Percentiles rank a stretch among this genome's conserved stretches.
Conservation (phyloP, 2,113 vertebrate genomes). For the Genyomyrus donnyi region DNA sequence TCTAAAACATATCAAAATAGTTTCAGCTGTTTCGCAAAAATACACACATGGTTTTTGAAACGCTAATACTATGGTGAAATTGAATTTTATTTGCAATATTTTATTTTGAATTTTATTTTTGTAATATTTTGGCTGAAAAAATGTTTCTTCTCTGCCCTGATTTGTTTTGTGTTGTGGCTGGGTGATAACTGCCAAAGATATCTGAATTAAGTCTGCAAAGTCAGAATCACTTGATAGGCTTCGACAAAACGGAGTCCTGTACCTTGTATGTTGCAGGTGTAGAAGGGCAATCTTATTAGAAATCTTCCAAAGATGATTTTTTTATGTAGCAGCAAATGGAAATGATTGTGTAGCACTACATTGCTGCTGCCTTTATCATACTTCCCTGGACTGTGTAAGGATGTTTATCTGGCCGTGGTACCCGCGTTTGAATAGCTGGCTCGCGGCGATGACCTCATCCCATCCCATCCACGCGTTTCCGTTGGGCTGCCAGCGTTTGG, state of each 20-base stretch:
- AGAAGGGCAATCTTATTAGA: not conserved
- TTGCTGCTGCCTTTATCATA: not conserved
- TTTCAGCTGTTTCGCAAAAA: not conserved
- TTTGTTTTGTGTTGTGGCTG: not conserved
- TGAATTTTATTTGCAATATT: not conserved
- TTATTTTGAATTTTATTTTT: not conserved
- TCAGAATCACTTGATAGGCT: not conserved
- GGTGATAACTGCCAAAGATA: not conserved
- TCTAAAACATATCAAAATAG: not conserved
- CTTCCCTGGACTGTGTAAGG: not conserved
- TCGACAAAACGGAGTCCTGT: not conserved
- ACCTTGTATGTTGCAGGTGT: not conserved
- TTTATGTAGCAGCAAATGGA: not conserved
- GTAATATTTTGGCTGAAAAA: not conserved
- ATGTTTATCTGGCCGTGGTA: not conserved
- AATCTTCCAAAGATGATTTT: not conserved
- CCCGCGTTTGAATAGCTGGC: not conserved
- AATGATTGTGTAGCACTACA: not conserved
- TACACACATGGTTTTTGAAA: not conserved
- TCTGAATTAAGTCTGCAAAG: not conserved
- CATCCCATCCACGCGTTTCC: slow-evolving; percentile 13
- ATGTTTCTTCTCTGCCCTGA: not conserved
- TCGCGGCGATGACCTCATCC: slow-evolving; percentile 28
- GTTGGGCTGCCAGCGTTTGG: slow-evolving; percentile 41
- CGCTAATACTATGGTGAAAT: not conserved